Base-by-base conservation (phyloP, 2,888 invertebrate species). In the Dynastes hyllus region DNA sequence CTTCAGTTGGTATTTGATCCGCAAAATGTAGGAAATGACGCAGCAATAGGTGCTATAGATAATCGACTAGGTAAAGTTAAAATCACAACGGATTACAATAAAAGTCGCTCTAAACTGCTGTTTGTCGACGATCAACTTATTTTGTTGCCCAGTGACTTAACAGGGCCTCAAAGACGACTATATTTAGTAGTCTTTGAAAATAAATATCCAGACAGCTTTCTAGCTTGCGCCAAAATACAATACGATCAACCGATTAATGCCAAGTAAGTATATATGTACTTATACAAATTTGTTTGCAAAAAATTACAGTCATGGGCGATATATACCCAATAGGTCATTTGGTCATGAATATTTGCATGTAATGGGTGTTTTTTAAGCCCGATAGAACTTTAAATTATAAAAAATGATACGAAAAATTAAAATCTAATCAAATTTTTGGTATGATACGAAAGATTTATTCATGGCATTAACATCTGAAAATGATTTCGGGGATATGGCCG, bases 1-100 rank as follows among this genome's bases (percentile, higher is more conserved):
- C 90, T 97, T 5, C 96, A 97, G 87, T 89, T 94, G 50, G 93
- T 97, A 0, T 97, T 96, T 85, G 96, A 97, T 90, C 97, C 97
- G 0, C 93, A 94, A 81, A 93, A 94, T 81, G 91, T 91, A 69
- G 88, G 87, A 2, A 89, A 91, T 13, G 93, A 93, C 0, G 91
- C 92, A 87, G 93, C 94, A 45, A 92, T 95, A 5, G 97, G 97
- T 0, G 97, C 97, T 86, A 88, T 97, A 80, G 95, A 96, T 83
- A 89, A 90, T 2, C 92, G 96, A 77, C 88, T 97, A 22, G 97
- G 97, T 8, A 92, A 94, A 83, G 90, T 96, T 37, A 93, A 93
- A 84, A 92, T 96, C 22, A 93, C 94, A 0, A 91, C 92, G 2
- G 92, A 93, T 84, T 92, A 92, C 0, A 90, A 91, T 69, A 89